Conservation (phyloP, 2,888 invertebrate species). For the Pilophorus perplexus region DNA sequence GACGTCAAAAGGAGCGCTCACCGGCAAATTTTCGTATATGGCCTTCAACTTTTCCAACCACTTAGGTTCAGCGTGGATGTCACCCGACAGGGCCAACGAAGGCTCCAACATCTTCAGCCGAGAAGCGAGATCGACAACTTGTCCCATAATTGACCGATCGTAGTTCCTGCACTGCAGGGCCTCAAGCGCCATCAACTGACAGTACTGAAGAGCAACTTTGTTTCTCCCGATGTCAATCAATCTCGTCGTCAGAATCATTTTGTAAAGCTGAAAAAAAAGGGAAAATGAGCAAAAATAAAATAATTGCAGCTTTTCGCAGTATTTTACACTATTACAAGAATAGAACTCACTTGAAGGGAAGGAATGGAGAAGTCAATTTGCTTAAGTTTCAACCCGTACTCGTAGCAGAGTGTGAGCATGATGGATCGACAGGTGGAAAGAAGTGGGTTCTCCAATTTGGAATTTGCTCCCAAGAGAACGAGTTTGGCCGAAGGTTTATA, state of each 20-base stretch:
- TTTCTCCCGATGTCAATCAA: constrained; percentile 69
- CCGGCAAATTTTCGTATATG: constrained; percentile 35
- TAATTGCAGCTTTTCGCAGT: too few species aligned
- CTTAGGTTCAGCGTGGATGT: constrained; percentile 55
- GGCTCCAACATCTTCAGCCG: constrained; percentile 52
- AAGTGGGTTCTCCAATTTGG: constrained; percentile 61
- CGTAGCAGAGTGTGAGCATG: constrained; percentile 92
- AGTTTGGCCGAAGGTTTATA: constrained; percentile 59
- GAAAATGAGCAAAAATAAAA: too few species aligned
- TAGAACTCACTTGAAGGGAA: constrained; percentile 75
- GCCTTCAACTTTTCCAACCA: constrained; percentile 52
- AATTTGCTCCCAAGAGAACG: constrained; percentile 75
- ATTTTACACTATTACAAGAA: too few species aligned
- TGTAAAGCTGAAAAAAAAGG: constrained; percentile 65
- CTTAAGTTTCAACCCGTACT: constrained; percentile 82
- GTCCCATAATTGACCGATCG: constrained; percentile 51
- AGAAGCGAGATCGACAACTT: constrained; percentile 47
- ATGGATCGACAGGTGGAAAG: constrained; percentile 81
- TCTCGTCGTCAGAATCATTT: constrained; percentile 75
- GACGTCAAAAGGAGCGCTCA: neutral
- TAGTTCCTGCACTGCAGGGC: constrained; percentile 50
- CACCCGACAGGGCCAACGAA: constrained; percentile 44
- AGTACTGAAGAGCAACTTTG: constrained; percentile 73
- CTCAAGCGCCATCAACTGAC: constrained; percentile 72
- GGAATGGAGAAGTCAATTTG: constrained; percentile 69